Conservation (phyloP, 1,140 invertebrate species). For the Elymnias hypermnestra region DNA sequence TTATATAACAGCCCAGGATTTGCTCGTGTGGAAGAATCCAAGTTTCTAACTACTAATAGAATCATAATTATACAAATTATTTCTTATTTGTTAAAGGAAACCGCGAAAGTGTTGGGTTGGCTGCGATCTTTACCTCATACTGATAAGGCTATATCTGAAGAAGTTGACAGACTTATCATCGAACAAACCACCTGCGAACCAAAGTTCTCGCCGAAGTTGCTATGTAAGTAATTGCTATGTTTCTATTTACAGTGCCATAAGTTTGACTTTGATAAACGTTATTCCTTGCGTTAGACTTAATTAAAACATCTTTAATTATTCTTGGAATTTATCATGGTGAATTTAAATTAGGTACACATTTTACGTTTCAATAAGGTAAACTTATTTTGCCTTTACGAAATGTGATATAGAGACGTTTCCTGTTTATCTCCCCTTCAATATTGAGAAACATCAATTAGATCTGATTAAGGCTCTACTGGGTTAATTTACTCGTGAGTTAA, state of each 20-base stretch:
- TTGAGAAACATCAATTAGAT: neutral
- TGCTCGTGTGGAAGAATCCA: too few relatives aligned
- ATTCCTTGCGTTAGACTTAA: too few relatives aligned
- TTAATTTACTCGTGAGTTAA: neutral
- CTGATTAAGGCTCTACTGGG: neutral
- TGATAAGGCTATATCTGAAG: constrained; percentile 45
- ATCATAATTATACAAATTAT: neutral
- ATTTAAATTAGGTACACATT: too few relatives aligned
- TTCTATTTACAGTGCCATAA: too few relatives aligned
- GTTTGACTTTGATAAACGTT: too few relatives aligned
- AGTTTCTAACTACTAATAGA: neutral
- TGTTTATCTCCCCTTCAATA: neutral
- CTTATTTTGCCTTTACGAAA: too few relatives aligned
- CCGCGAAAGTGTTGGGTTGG: constrained; percentile 54
- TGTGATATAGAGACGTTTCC: neutral
- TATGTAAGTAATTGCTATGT: constrained; percentile 57
- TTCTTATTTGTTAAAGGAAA: constrained; percentile 37
- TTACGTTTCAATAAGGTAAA: too few relatives aligned
- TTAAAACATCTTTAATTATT: too few relatives aligned
- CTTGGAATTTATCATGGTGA: too few relatives aligned
- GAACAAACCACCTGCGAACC: constrained; percentile 54
- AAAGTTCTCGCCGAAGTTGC: constrained; percentile 54
- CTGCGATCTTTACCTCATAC: constrained; percentile 48
- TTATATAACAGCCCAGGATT: too few relatives aligned
- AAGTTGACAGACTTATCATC: constrained; percentile 47